These are phyloP conservation scores for Quiscalus mexicanus DNA, from an alignment of 2,113 vertebrate genomes.

Conservation along the genomic window DNA sequence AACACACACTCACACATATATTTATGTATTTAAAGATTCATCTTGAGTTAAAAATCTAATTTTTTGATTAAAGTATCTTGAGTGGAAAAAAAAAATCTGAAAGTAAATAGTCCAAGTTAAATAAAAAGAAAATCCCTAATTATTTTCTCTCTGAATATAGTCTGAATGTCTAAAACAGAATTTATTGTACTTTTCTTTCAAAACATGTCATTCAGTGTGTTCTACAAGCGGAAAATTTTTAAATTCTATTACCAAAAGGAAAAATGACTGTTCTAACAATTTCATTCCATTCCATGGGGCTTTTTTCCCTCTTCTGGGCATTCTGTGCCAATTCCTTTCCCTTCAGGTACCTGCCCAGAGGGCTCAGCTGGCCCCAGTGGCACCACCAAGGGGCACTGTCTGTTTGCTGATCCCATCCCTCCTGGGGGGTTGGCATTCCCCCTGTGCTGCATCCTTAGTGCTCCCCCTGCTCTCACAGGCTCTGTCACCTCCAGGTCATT, in stretches of 20 bases:
- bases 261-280: neutral
- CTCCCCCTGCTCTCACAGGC: neutral
- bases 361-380: neutral
- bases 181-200: neutral
- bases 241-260: neutral
- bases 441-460: neutral
- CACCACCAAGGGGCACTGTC: neutral
- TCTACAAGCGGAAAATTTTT: neutral
- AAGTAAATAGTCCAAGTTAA: neutral
- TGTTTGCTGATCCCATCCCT: neutral
- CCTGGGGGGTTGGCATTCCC: neutral
- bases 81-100: neutral
- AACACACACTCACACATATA: fast-evolving
- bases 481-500: conserved; percentile 21
- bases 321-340: neutral
- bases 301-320: neutral
- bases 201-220: neutral
- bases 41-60: neutral
- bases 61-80: neutral
- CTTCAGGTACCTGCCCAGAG: neutral
- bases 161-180: neutral
- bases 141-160: neutral
- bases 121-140: neutral
- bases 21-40: neutral
- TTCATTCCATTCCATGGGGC: neutral